Base-by-base conservation (phyloP, 2,113 vertebrate species). In the Scytalopus superciliaris region DNA sequence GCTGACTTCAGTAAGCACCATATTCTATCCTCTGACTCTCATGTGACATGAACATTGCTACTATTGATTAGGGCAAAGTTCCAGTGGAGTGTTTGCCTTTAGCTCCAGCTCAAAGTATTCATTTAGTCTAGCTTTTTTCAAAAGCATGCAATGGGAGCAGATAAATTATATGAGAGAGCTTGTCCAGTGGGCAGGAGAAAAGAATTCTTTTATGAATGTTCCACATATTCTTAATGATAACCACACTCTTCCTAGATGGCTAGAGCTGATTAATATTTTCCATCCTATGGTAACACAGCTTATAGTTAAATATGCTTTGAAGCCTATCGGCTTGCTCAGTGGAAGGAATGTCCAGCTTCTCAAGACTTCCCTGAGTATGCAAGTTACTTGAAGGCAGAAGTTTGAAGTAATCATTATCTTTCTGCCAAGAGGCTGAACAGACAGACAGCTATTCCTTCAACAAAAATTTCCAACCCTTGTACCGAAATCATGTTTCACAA, bases 61-160 rank as follows among this genome's bases (percentile, higher is more conserved):
- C 97, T 98, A 98, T 97, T 96, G 97, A 98, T 97, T 94, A 97
- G 98, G 97, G 94, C 98, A 97, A 98, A 98, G 98, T 98, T 98
- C 98, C 97, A 96, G 95, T 87, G 96, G 77, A 97, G 95, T 95
- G 96, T 97, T 96, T 97, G 80, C 75, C 84, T 96, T 97, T 69
- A 96, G 90, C 95, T 96, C 78, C 87, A 90, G 93, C 63, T 91
- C 73, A 95, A 96, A 96, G 83, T 96, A 88, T 90, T 96, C 90
- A 70, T 95, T 93, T 86, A 87, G 91, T 76, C 63, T 73, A 78
- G 85, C 31, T 92, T 88, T 89, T 91, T 95, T 64, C 76, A 74
- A 74, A 96, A 97, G 92, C 85, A 86, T 63, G 83, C 35, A 56
- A 72, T 70, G 59, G 72, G 39, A 74, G 79, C 72, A 88, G 95